phyloP scores from a whole-genome alignment of 2,888 invertebrate species.

The Eulithis testata region DNA sequence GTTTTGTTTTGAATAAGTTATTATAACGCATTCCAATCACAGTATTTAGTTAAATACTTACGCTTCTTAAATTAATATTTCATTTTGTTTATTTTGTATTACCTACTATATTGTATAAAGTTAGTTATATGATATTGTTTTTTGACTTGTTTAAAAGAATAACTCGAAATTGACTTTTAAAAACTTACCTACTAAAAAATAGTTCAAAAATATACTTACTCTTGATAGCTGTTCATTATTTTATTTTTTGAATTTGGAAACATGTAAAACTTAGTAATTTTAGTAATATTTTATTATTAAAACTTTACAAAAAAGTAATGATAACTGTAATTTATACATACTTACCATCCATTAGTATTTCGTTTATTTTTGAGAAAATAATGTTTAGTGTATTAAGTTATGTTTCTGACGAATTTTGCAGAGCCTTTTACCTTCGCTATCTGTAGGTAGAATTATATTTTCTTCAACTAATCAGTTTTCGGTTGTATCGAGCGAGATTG shows the following conservation, averaged over 20 bases:
- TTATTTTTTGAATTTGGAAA: background rate
- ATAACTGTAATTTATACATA: constrained; percentile 7
- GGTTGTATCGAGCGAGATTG: constrained; percentile 37
- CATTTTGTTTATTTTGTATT: constrained; percentile 51
- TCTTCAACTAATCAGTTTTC: constrained; percentile 33
- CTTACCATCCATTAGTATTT: constrained; percentile 19
- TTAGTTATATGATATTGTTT: constrained; percentile 12
- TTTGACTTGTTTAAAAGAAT: constrained; percentile 39
- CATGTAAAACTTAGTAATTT: background rate
- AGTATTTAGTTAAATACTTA: constrained; percentile 45
- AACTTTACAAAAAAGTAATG: background rate
- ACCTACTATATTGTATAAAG: constrained; percentile 50
- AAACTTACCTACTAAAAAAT: constrained; percentile 3
- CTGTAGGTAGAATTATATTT: constrained; percentile 16
- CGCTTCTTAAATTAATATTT: constrained; percentile 41
- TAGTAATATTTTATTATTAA: constrained; percentile 4
- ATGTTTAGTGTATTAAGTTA: constrained; percentile 3
- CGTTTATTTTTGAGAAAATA: constrained; percentile 9
- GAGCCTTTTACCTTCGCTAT: constrained; percentile 15
- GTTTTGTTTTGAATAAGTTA: constrained; percentile 54
- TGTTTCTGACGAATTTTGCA: constrained; percentile 11
- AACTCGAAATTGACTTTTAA: constrained; percentile 44
- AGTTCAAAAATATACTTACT: background rate
- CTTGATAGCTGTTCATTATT: background rate
- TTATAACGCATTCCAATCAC: constrained; percentile 78